phyloP scores from a whole-genome alignment of 2,888 invertebrate genomes.

The Smittia sp. region DNA sequence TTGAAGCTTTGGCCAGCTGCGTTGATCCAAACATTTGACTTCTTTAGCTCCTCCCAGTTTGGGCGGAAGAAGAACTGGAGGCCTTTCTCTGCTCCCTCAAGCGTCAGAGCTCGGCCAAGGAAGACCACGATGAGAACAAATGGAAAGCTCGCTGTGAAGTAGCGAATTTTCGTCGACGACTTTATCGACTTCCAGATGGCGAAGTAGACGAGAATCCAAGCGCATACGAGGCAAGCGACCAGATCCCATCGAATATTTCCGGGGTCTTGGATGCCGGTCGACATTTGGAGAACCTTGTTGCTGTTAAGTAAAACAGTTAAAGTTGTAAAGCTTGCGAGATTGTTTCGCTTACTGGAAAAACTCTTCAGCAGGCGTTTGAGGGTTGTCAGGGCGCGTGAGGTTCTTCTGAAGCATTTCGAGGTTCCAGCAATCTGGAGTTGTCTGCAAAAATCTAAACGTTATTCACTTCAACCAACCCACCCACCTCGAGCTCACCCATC shows the following conservation, averaged over 20 bases:
- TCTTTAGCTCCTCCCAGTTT: constrained; percentile 49
- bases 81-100: constrained; percentile 84
- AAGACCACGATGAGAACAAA: constrained; percentile 84
- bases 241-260: constrained; percentile 84
- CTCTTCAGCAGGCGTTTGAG: constrained; percentile 84
- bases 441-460: constrained; percentile 56
- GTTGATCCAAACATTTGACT: constrained; percentile 79
- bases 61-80: constrained; percentile 84
- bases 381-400: constrained; percentile 65
- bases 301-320: no score
- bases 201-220: constrained; percentile 94
- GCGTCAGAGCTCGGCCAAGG: constrained; percentile 80
- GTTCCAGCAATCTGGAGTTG: constrained; percentile 79
- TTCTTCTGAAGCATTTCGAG: constrained; percentile 56
- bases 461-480: constrained; percentile 26
- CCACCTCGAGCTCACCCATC: constrained; percentile 45
- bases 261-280: constrained; percentile 76
- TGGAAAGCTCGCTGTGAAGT: constrained; percentile 90
- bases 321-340: no score
- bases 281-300: constrained; percentile 80
- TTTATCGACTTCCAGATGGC: constrained; percentile 95
- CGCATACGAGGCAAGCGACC: constrained; percentile 81
- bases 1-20: constrained; percentile 90
- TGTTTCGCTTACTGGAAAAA: constrained; percentile 92
- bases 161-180: constrained; percentile 87